phyloP scores from a whole-genome alignment of 2,113 vertebrate species.

The Pseudolaguvia tuberculata region DNA sequence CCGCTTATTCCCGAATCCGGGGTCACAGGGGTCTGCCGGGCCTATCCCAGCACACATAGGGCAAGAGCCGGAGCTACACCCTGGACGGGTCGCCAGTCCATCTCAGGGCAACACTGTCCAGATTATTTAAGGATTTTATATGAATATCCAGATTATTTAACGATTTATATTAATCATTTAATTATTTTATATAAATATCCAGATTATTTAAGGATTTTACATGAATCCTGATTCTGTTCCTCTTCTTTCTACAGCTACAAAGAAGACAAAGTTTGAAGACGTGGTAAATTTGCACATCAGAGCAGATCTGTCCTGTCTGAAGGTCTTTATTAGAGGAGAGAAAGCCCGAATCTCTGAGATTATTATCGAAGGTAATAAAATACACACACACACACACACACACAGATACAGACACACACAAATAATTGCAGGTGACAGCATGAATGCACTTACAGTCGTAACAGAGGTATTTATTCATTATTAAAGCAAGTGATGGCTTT shows the following conservation, averaged over 20 bases:
- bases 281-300: constrained; percentile 80
- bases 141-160: not conserved
- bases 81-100: no score
- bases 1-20: no score
- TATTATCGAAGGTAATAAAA: constrained; percentile 80
- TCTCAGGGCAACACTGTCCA: no score
- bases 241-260: constrained; percentile 67
- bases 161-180: no score
- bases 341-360: constrained; percentile 87
- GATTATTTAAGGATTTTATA: no score
- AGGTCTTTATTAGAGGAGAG: constrained; percentile 86
- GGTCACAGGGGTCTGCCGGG: no score
- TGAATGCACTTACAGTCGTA: not conserved
- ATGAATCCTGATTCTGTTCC: not conserved
- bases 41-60: no score
- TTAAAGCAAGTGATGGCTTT: not conserved
- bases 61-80: no score
- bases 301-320: constrained; percentile 85
- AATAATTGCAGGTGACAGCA: not conserved
- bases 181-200: not conserved
- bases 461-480: not conserved
- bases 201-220: no score
- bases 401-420: no score
- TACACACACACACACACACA: not conserved
- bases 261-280: constrained; percentile 77